Evolutionary conservation across 2,888 invertebrate species (phyloP).

Genomic region (Tiphia femorata): DNA sequence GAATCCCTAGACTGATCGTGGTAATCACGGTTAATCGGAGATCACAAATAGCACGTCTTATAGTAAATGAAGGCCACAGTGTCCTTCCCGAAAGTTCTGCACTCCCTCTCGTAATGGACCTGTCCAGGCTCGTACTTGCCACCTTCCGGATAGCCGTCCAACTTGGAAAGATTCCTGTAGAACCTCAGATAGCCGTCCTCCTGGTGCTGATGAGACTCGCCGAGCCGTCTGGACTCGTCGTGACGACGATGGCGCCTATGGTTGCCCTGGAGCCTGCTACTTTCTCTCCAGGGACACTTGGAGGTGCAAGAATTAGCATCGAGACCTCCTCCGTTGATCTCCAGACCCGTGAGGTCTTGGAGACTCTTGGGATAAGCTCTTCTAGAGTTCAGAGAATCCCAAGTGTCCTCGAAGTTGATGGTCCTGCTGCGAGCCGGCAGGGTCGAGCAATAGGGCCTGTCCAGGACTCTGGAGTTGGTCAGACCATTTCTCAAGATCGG

Average conservation of each 20-base stretch:
- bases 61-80: conserved; percentile 67
- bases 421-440: conserved; percentile 51
- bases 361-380: conserved; percentile 57
- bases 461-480: conserved; percentile 18
- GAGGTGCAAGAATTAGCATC: not conserved
- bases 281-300: not conserved
- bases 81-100: conserved; percentile 65
- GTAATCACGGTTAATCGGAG: conserved; percentile 10
- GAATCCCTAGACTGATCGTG: too few species aligned
- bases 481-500: conserved; percentile 37
- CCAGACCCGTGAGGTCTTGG: conserved; percentile 61
- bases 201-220: conserved; percentile 20
- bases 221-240: conserved; percentile 7
- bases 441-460: conserved; percentile 51
- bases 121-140: conserved; percentile 59
- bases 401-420: conserved; percentile 44
- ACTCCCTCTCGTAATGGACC: conserved; percentile 66
- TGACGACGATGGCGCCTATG: conserved; percentile 1
- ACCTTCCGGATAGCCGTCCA: conserved; percentile 45
- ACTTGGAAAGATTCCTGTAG: conserved; percentile 52
- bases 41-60: conserved; percentile 68
- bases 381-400: conserved; percentile 13
- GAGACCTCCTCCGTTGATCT: conserved; percentile 46
- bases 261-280: not conserved
- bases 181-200: conserved; percentile 53